These are phyloP conservation scores for Orthonevra nobilis DNA, from an alignment of 2,888 invertebrate genomes.

Conservation along the genomic window DNA sequence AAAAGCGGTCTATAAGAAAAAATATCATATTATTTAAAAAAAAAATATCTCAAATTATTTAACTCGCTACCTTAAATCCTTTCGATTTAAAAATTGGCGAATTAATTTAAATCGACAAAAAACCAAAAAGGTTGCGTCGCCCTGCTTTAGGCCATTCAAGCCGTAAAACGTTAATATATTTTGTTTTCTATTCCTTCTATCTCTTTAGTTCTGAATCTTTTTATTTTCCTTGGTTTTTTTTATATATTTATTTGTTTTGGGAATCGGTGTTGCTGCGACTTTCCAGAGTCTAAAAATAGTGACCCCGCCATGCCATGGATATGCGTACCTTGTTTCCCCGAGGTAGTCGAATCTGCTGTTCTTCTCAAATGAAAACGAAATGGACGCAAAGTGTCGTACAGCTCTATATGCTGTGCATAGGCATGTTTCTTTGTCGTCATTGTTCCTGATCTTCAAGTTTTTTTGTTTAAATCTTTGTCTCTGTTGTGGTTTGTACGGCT, in stretches of 20 bases:
- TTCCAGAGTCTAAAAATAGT: conserved; percentile 63
- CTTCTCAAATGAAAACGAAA: conserved; percentile 56
- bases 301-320: conserved; percentile 46
- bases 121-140: conserved; percentile 20
- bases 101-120: too few relatives aligned
- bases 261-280: conserved; percentile 39
- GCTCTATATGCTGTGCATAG: background rate
- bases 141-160: conserved; percentile 33
- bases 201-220: conserved; percentile 33
- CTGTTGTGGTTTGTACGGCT: conserved; percentile 1
- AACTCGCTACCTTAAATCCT: too few relatives aligned
- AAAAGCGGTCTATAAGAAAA: too few relatives aligned
- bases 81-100: too few relatives aligned
- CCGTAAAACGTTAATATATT: conserved; percentile 53
- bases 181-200: conserved; percentile 44
- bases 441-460: conserved; percentile 57
- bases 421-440: conserved; percentile 18
- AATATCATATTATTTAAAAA: too few relatives aligned
- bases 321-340: conserved; percentile 22
- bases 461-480: conserved; percentile 8
- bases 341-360: conserved; percentile 18
- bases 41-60: too few relatives aligned
- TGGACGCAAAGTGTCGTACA: conserved; percentile 15
- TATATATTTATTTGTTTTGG: conserved; percentile 36
- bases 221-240: conserved; percentile 21